phyloP scores from a whole-genome alignment of 1,140 invertebrate species.

The Magallana ariakensis region DNA sequence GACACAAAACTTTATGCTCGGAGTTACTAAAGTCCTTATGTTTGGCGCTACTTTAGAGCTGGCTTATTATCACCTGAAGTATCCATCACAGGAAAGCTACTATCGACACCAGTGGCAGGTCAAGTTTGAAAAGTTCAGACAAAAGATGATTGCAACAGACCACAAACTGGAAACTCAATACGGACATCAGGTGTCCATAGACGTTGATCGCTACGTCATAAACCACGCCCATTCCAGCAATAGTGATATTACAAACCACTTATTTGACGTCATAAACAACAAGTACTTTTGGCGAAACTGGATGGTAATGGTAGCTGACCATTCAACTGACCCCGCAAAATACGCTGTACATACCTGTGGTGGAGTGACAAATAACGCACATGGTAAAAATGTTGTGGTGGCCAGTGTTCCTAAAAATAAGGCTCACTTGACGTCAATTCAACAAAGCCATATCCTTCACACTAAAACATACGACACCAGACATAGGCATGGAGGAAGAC shows the following conservation, averaged over 20 bases:
- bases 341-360: neutral
- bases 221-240: neutral
- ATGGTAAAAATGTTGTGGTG: neutral
- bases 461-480: neutral
- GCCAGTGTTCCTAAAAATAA: neutral
- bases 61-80: slow-evolving; percentile 3
- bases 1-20: slow-evolving; percentile 9
- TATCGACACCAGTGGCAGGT: slow-evolving; percentile 8
- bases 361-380: neutral
- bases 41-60: neutral
- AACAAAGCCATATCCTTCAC: neutral
- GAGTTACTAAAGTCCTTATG: neutral
- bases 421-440: neutral
- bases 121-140: slow-evolving; percentile 3
- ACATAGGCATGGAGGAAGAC: neutral
- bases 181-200: neutral
- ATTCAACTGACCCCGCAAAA: neutral
- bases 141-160: neutral
- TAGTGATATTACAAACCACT: neutral
- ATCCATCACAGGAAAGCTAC: slow-evolving; percentile 11
- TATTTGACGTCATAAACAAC: neutral
- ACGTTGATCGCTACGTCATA: neutral
- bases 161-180: slow-evolving; percentile 1
- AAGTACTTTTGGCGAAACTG: neutral
- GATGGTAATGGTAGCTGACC: neutral